A percentile compares a stretch with the other conserved stretches of the same genome.
phyloP scores from a whole-genome alignment of 1,140 invertebrate species.

The Sitobion miscanthi region DNA sequence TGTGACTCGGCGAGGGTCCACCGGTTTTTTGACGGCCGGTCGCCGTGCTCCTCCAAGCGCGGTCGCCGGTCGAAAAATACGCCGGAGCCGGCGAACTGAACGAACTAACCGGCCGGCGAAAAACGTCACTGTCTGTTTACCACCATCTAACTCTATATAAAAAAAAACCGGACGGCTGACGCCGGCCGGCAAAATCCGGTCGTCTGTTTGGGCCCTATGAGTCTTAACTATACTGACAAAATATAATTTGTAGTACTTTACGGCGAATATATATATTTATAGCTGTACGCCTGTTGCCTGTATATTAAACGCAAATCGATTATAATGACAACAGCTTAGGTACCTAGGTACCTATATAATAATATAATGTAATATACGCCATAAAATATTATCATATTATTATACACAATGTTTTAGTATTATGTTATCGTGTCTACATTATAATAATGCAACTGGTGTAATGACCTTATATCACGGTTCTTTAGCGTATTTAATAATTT shows the following conservation, averaged over 20 bases:
- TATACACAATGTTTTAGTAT: background rate
- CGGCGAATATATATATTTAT: background rate
- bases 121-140: no score
- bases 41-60: no score
- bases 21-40: no score
- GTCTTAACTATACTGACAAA: background rate
- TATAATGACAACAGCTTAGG: background rate
- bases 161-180: no score
- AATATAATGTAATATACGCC: background rate
- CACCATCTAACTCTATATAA: no score
- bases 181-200: no score
- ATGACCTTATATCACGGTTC: background rate
- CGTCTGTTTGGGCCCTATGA: no score
- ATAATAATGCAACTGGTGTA: background rate
- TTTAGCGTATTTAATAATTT: conserved; percentile 13
- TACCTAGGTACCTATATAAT: background rate
- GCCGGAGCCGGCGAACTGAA: no score
- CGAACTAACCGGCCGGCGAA: no score
- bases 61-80: no score
- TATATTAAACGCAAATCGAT: background rate
- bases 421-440: background rate
- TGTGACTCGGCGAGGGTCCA: no score
- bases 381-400: background rate
- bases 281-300: background rate
- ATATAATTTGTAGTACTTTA: background rate